Conservation (phyloP, 1,140 invertebrate genomes). For the Pseudomyrmex gracilis region DNA sequence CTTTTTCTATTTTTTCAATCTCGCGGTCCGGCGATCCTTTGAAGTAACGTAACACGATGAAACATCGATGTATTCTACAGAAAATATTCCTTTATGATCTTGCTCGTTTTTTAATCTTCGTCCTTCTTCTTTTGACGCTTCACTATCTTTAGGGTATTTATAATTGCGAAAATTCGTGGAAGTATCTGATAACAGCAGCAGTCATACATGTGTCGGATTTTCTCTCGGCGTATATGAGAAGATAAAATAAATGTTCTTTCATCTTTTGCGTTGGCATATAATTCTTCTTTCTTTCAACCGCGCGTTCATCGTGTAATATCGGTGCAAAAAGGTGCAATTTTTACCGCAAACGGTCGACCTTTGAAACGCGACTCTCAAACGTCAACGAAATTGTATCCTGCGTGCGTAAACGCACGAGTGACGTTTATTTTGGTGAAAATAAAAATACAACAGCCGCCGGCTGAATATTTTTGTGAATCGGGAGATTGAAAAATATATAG, state of each 20-base stretch:
- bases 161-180: not conserved
- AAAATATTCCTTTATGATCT: too few relatives aligned
- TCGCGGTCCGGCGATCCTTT: too few relatives aligned
- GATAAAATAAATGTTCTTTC: slow-evolving; percentile 19
- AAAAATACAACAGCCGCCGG: slow-evolving; percentile 27
- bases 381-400: slow-evolving; percentile 13
- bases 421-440: slow-evolving; percentile 37
- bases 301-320: slow-evolving; percentile 15
- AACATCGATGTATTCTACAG: too few relatives aligned
- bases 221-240: not conserved
- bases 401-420: not conserved
- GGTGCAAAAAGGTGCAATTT: slow-evolving; percentile 22
- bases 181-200: not conserved
- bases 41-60: too few relatives aligned
- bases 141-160: too few relatives aligned
- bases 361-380: slow-evolving; percentile 22
- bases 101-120: too few relatives aligned
- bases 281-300: slow-evolving; percentile 17
- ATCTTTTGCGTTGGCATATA: slow-evolving; percentile 12
- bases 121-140: too few relatives aligned
- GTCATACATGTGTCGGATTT: not conserved
- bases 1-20: not conserved
- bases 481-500: slow-evolving; percentile 33
- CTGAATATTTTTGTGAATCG: not conserved
- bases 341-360: slow-evolving; percentile 23